Base-by-base conservation (phyloP, 2,113 vertebrate species). In the Alaudala cheleensis region DNA sequence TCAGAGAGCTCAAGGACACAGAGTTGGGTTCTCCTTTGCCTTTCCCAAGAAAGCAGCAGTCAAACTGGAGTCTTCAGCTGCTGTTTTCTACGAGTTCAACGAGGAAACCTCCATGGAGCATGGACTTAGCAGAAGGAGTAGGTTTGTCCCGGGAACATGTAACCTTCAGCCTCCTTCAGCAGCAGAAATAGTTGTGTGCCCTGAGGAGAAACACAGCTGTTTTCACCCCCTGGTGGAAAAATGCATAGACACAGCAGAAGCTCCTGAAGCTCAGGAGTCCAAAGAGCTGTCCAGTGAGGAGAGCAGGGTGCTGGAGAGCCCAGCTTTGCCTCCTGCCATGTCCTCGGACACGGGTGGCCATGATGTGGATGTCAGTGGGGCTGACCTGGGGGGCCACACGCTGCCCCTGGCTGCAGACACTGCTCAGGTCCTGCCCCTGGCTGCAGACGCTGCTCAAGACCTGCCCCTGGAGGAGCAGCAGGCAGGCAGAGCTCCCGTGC, bases 61-160 rank as follows among this genome's bases (percentile, higher is more conserved):
- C 90, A 99, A 98, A 76, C 97, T 99, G 77, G 99, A 99, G 93
- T 98, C 98, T 37, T 99, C 98, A 13, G 99, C 99, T 21, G 98
- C 99, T 0, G 98, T 98, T 56, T 99, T 99, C 96, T 98, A 98
- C 31, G 98, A 99, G 78, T 97, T 96, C 62, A 97, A 97, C 17
- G 98, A 99, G 1, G 98, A 99, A 60, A 95, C 94, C 3, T 97
- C 98, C 33, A 23, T 42, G 56, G 97, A 97, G 60, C 97, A 96
- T 3, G 97, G 96, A 62, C 87, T 96, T 62, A 96, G 84, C 91
- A 97, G 97, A 67, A 98, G 96, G 96, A 98, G 98, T 50, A 97
- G 97, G 67, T 98, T 98, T 90, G 84, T 98, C 90, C 98, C 98
- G 0, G 93, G 96, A 34, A 66, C 96, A 7, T 97, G 96, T 65